Conservation (phyloP, 2,113 vertebrate genomes). For the Ciconia boyciana region DNA sequence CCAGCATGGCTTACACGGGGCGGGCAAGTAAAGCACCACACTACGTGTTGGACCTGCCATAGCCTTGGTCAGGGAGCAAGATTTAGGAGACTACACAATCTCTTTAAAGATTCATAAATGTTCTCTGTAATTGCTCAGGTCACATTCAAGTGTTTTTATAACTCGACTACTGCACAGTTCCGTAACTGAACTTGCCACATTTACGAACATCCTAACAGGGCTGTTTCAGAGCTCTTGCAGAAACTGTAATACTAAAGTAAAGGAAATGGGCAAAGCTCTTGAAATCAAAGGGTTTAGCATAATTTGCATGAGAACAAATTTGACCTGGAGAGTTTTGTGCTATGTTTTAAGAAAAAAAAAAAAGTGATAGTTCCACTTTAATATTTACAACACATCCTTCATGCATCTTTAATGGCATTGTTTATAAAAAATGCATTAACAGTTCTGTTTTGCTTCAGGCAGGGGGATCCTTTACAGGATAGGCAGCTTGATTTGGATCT, state of each 20-base stretch:
- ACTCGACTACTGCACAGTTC: background rate
- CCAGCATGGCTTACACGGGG: fast-evolving
- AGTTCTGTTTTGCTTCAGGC: constrained; percentile 55
- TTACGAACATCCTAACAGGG: background rate
- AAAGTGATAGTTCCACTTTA: background rate
- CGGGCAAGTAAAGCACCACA: fast-evolving
- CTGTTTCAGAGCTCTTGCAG: background rate
- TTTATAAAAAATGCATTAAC: constrained; percentile 72
- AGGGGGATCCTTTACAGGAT: constrained; percentile 47
- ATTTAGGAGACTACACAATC: background rate
- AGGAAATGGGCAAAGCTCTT: background rate
- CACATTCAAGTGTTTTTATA: background rate
- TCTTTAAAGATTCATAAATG: background rate
- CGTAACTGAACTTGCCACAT: background rate
- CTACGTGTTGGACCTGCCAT: background rate
- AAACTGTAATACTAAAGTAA: background rate
- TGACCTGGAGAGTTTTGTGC: background rate
- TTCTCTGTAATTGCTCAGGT: background rate
- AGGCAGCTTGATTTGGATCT: constrained; percentile 37
- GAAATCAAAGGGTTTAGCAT: background rate
- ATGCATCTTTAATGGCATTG: constrained; percentile 47
- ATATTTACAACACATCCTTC: constrained; percentile 48
- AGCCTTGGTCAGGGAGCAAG: background rate
- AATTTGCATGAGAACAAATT: background rate
- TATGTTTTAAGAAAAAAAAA: constrained; percentile 15